A percentile compares a stretch with the other conserved stretches of the same genome.
phyloP scores from a whole-genome alignment of 1,140 invertebrate species.

The Schlechtendalia chinensis region DNA sequence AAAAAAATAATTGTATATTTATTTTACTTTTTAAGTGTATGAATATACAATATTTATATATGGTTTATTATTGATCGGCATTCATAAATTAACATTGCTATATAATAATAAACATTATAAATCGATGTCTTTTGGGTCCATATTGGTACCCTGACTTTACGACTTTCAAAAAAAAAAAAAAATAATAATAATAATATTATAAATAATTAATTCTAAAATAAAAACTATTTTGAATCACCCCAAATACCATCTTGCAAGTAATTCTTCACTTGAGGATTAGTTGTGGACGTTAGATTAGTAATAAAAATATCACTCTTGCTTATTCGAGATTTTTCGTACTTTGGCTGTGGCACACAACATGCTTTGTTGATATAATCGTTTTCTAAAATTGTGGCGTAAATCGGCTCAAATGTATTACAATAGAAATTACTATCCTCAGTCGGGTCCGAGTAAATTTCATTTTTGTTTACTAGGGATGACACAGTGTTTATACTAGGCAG shows the following conservation, averaged over 20 bases:
- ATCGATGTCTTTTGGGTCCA: neutral
- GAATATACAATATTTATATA: neutral
- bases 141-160: neutral
- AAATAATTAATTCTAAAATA: neutral
- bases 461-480: slow-evolving; percentile 2
- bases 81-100: neutral
- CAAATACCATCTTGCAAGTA: slow-evolving; percentile 51
- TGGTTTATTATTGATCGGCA: neutral
- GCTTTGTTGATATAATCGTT: slow-evolving; percentile 22
- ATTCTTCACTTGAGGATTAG: slow-evolving; percentile 59
- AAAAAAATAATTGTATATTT: neutral
- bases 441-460: neutral
- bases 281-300: slow-evolving; percentile 68
- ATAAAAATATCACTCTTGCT: slow-evolving; percentile 65
- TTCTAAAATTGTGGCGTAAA: slow-evolving; percentile 24
- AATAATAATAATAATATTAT: neutral
- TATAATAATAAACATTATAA: no score
- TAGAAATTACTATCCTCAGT: slow-evolving; percentile 14
- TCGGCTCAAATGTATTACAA: neutral
- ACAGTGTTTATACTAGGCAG: slow-evolving; percentile 37
- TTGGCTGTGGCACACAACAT: neutral
- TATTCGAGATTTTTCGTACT: slow-evolving; percentile 2
- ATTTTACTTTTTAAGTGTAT: neutral
- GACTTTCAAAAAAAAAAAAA: no score
- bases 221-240: slow-evolving; percentile 28